Evolutionary conservation across 2,113 vertebrate species (phyloP).

Genomic region (Oreochromis niloticus): DNA sequence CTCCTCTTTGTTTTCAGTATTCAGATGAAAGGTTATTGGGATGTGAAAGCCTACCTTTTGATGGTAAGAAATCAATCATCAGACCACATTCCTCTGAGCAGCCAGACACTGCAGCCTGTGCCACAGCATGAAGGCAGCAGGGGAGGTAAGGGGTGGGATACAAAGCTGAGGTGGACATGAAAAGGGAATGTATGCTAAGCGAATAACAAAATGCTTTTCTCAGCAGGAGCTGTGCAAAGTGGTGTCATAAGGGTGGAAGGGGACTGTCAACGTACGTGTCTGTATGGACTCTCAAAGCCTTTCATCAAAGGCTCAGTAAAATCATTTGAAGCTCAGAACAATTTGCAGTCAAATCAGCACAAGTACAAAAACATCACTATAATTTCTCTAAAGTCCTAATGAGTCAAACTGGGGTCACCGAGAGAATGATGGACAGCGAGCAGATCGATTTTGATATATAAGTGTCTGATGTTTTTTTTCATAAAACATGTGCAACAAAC

Average conservation of each 20-base stretch:
- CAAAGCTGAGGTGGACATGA: slow-evolving; percentile 35
- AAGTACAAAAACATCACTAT: neutral
- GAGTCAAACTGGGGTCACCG: neutral
- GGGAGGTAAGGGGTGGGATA: neutral
- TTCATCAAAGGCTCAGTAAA: slow-evolving; percentile 21
- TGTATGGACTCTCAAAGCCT: neutral
- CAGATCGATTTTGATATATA: neutral
- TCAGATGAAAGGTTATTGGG: slow-evolving; percentile 48
- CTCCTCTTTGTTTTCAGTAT: slow-evolving; percentile 15
- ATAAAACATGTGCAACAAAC: neutral
- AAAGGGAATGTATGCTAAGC: slow-evolving; percentile 37
- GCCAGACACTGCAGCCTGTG: neutral
- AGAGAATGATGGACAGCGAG: neutral
- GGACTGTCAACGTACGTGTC: neutral
- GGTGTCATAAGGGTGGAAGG: neutral
- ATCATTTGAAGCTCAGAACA: neutral
- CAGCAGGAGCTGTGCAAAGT: neutral
- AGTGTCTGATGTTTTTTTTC: neutral
- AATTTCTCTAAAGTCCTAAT: neutral
- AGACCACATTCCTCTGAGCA: slow-evolving; percentile 16
- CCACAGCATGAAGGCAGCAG: neutral
- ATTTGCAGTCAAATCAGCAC: slow-evolving; percentile 3
- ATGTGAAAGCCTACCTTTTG: slow-evolving; percentile 27
- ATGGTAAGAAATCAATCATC: slow-evolving; percentile 40
- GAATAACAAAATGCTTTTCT: slow-evolving; percentile 32